phyloP scores from a whole-genome alignment of 1,140 invertebrate species.

The Microplitis demolitor region DNA sequence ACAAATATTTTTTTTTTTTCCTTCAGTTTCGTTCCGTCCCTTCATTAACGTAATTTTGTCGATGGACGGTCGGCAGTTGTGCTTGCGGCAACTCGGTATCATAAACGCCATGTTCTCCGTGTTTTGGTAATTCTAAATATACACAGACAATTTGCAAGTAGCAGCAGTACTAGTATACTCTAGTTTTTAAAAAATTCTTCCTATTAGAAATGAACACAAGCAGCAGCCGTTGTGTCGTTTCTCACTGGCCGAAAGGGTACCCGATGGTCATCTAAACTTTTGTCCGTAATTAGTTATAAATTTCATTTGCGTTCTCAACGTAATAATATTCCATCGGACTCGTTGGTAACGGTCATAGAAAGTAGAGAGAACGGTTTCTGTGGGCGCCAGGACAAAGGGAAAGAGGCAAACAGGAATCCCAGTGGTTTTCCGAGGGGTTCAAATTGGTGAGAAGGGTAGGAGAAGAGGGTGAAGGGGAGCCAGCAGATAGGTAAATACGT shows the following conservation, averaged over 20 bases:
- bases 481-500: background rate
- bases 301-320: constrained; percentile 49
- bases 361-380: constrained; percentile 8
- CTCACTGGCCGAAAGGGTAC: background rate
- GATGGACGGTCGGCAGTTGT: too few species aligned
- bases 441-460: background rate
- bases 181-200: constrained; percentile 10
- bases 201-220: constrained; percentile 30
- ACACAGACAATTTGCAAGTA: too few species aligned
- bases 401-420: background rate
- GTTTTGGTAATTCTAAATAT: too few species aligned
- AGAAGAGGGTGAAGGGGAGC: constrained; percentile 1
- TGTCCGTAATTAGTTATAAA: constrained; percentile 58
- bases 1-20: too few species aligned
- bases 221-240: background rate
- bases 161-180: background rate
- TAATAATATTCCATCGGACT: constrained; percentile 51
- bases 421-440: background rate
- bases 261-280: constrained; percentile 55
- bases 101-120: too few species aligned
- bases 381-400: background rate
- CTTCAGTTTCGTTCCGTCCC: too few species aligned
- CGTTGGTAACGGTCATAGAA: constrained; percentile 25
- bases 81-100: too few species aligned
- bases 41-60: too few species aligned